phyloP scores from a whole-genome alignment of 1,140 invertebrate genomes.

The Pseudomyrmex gracilis region DNA sequence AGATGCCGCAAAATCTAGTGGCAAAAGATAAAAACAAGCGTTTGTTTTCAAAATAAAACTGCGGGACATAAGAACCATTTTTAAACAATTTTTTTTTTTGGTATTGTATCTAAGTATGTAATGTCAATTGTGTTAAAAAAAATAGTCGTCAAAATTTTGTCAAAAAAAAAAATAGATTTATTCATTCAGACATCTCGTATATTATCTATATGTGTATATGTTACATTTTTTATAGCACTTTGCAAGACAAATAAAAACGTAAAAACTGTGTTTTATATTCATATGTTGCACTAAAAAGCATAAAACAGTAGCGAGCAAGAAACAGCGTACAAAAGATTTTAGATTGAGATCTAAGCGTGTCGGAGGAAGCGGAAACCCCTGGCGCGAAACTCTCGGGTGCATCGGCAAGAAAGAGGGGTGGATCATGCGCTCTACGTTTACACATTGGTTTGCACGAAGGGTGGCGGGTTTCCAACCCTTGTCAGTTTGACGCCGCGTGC shows the following conservation, averaged over 20 bases:
- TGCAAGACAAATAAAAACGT: background rate
- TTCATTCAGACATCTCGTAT: background rate
- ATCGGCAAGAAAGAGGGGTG: slow-evolving; percentile 26
- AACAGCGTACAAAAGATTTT: slow-evolving; percentile 29
- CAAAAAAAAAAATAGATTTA: background rate
- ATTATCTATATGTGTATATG: background rate
- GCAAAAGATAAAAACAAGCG: background rate
- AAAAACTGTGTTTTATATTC: slow-evolving; percentile 24
- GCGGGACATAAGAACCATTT: too few relatives aligned
- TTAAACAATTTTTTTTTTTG: too few relatives aligned
- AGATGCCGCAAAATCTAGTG: slow-evolving; percentile 8
- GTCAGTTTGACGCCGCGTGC: slow-evolving; percentile 83
- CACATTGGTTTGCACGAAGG: slow-evolving; percentile 51
- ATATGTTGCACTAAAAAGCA: background rate
- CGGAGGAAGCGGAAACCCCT: slow-evolving; percentile 36
- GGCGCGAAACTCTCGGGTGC: slow-evolving; percentile 19
- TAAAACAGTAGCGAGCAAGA: slow-evolving; percentile 17
- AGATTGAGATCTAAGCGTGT: slow-evolving; percentile 51
- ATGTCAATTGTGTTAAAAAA: too few relatives aligned
- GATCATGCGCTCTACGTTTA: slow-evolving; percentile 60
- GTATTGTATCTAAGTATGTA: too few relatives aligned
- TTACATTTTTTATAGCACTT: background rate
- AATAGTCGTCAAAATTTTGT: too few relatives aligned
- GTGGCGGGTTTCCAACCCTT: slow-evolving; percentile 69
- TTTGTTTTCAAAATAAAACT: slow-evolving; percentile 3